Evolutionary conservation across 2,797 vertebrate species (phyloP).

Genomic region (Amblyopsis hoosieri): DNA sequence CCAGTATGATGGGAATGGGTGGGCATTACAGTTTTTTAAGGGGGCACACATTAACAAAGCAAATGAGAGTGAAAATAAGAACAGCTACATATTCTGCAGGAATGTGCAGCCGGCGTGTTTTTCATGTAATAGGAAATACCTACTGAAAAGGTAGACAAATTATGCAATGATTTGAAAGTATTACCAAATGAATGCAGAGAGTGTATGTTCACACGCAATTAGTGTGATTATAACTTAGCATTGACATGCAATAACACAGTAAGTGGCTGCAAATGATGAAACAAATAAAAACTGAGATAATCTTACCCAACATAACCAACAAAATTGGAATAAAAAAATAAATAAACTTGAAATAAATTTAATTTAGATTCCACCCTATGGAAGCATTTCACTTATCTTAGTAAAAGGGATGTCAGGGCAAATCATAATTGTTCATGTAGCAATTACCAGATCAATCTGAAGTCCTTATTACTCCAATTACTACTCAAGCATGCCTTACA

Average conservation of each 20-base stretch:
- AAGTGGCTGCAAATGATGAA: neutral
- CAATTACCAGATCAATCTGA: slow-evolving; percentile 59
- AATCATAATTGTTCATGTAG: slow-evolving; percentile 47
- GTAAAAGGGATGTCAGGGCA: slow-evolving; percentile 46
- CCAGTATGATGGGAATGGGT: too few species aligned
- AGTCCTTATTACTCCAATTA: slow-evolving; percentile 78
- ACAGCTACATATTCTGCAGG: too few species aligned
- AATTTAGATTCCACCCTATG: neutral
- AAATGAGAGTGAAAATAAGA: too few species aligned
- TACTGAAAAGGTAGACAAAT: neutral
- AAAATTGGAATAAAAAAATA: neutral
- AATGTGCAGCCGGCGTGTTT: too few species aligned
- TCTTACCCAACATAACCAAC: neutral
- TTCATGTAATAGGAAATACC: too few species aligned
- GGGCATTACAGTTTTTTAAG: too few species aligned
- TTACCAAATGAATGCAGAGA: neutral
- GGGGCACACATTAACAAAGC: too few species aligned
- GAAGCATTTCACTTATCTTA: slow-evolving; percentile 30
- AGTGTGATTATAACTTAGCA: neutral
- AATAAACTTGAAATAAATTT: neutral
- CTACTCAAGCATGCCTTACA: slow-evolving; percentile 64
- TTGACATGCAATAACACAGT: neutral
- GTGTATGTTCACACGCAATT: neutral
- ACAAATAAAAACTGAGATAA: neutral
- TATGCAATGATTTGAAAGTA: neutral